Evolutionary conservation across 2,888 invertebrate genomes (phyloP).

Genomic region (Nomada goodeniana): DNA sequence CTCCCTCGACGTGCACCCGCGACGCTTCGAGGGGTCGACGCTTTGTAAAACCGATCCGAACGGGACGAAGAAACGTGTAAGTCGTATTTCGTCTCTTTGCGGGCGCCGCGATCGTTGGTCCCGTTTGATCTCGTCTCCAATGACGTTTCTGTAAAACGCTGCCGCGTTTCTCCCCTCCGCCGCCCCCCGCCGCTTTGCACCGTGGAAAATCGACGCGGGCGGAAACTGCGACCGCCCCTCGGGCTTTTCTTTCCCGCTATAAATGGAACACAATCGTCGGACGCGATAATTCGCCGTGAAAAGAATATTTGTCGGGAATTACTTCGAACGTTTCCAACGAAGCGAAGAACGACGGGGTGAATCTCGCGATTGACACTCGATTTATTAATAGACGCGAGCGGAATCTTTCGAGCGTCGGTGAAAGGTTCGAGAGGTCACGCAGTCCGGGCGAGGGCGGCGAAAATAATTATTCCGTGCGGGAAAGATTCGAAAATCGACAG

Average conservation of each 20-base stretch:
- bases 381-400: too few species aligned
- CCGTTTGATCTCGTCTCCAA: slow-evolving; percentile 54
- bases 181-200: background rate
- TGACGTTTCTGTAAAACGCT: background rate
- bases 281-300: background rate
- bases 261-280: background rate
- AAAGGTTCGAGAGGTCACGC: too few species aligned
- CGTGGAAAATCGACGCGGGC: slow-evolving; percentile 17
- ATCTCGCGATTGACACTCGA: too few species aligned
- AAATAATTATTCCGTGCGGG: too few species aligned
- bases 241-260: background rate
- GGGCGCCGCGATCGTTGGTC: slow-evolving; percentile 49
- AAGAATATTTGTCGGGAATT: background rate
- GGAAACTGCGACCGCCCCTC: slow-evolving; percentile 14
- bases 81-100: slow-evolving; percentile 69
- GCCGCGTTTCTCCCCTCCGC: background rate
- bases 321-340: background rate
- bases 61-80: slow-evolving; percentile 59
- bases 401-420: too few species aligned
- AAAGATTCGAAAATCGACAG: background rate
- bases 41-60: slow-evolving; percentile 47
- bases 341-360: too few species aligned
- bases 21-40: slow-evolving; percentile 13
- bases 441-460: too few species aligned
- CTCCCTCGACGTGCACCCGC: background rate